Base-by-base conservation (phyloP, 2,888 invertebrate genomes). In the Alsophila aescularia region DNA sequence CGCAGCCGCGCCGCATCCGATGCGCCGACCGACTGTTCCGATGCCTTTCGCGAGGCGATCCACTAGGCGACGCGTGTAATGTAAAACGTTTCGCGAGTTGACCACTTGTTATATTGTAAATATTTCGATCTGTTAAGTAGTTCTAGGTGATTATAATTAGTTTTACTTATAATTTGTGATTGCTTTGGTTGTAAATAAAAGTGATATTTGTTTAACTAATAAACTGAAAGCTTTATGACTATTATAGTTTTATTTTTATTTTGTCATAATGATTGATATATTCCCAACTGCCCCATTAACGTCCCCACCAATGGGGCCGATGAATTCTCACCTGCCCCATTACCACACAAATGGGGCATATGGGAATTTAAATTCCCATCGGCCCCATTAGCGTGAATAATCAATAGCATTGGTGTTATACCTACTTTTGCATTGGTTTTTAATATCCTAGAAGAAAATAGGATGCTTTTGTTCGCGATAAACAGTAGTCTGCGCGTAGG, bases 181-280 rank as follows among this genome's bases (percentile, higher is more conserved):
- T 82, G 90, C 90, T 90, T 90, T 84, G 90, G 90, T 90, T 90
- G 90, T 90, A 90, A 90, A 90, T 90, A 90, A 90, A 90, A 90
- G 90, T 90, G 90, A 90, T 90, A 90, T 90, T 90, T 90, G 90
- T 90, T 90, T 89, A 87, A 90, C 87, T 90, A 90, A 90, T 88
- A 88, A 86, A 87, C 78, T 83, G 82, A 85, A 87, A 87, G 88
- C 89, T 87, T 89, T 89, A 88, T 73, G 55, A 55, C 13, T 15
- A n/a, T 13, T 10, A 4, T 12, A 8, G 24, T 48, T 48, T 66
- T 55, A 54, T 55, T 48, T 48, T 66, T 55, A 54, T 55, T 59
- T 55, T 29, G 29, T 24, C 24, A 24, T 7, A 8, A 24, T 1
- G 2, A 24, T 6, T n/a, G n/a, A n/a, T n/a, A n/a, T n/a, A n/a